These are phyloP conservation scores for Sarcophaga bullata DNA, from an alignment of 1,140 invertebrate species.

Conservation along the genomic window DNA sequence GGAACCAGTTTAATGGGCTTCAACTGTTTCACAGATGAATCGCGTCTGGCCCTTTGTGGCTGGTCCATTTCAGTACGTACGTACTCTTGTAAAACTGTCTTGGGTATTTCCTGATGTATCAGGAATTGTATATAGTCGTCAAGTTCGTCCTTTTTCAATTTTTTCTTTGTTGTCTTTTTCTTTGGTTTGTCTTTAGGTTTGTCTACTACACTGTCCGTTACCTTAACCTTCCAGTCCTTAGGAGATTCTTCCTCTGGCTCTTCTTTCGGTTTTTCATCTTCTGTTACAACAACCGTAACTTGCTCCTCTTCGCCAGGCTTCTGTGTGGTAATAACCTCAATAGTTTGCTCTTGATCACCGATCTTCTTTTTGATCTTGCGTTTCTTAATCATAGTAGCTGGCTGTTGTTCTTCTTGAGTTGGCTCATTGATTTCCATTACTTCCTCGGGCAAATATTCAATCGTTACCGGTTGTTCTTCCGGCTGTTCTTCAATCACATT, in stretches of 20 bases:
- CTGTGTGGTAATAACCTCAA: conserved; percentile 45
- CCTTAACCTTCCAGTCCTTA: conserved; percentile 10
- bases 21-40: conserved; percentile 49
- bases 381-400: conserved; percentile 53
- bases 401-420: conserved; percentile 49
- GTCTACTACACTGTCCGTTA: conserved; percentile 5
- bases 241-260: neutral
- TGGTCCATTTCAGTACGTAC: conserved; percentile 57
- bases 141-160: conserved; percentile 58
- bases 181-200: conserved; percentile 40
- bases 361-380: conserved; percentile 51
- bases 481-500: conserved; percentile 54
- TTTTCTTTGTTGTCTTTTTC: conserved; percentile 53
- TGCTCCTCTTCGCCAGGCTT: conserved; percentile 51
- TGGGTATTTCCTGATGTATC: conserved; percentile 63
- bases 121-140: conserved; percentile 64
- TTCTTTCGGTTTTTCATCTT: conserved; percentile 29
- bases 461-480: conserved; percentile 44
- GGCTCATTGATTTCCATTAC: conserved; percentile 49
- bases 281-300: conserved; percentile 44
- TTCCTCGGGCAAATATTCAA: conserved; percentile 49
- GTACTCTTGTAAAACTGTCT: conserved; percentile 62
- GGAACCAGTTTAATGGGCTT: conserved; percentile 57
- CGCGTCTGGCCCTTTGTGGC: conserved; percentile 58
- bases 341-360: conserved; percentile 45